phyloP scores from a whole-genome alignment of 1,140 invertebrate species.

The Drosophila virilis region DNA sequence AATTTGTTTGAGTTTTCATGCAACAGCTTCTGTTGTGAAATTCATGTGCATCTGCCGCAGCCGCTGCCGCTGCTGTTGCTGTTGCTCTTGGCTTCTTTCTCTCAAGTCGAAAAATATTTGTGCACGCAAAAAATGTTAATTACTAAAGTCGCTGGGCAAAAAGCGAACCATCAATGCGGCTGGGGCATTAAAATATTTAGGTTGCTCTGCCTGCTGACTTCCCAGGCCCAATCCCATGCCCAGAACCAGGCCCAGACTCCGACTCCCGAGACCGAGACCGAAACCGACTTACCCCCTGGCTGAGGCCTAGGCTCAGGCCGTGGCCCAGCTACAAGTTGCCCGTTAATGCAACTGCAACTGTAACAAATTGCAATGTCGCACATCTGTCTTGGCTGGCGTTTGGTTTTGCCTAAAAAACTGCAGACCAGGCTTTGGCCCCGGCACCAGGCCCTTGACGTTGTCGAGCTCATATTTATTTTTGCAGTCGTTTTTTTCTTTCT shows the following conservation, averaged over 20 bases:
- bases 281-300: slow-evolving; percentile 20
- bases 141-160: slow-evolving; percentile 57
- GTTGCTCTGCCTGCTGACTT: slow-evolving; percentile 55
- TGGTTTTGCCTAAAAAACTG: slow-evolving; percentile 60
- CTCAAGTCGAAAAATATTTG: slow-evolving; percentile 79
- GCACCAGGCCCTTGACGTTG: slow-evolving; percentile 42
- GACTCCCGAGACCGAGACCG: slow-evolving; percentile 7
- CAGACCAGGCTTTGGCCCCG: slow-evolving; percentile 32
- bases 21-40: slow-evolving; percentile 69
- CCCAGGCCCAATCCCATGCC: slow-evolving; percentile 51
- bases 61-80: slow-evolving; percentile 58
- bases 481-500: slow-evolving; percentile 34
- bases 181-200: slow-evolving; percentile 80
- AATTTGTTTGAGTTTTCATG: slow-evolving; percentile 77
- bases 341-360: slow-evolving; percentile 80
- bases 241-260: slow-evolving; percentile 16
- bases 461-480: slow-evolving; percentile 72
- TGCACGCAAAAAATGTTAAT: slow-evolving; percentile 83
- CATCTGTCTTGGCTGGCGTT: slow-evolving; percentile 77
- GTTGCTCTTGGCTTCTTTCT: slow-evolving; percentile 53
- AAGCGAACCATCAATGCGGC: slow-evolving; percentile 78
- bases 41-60: slow-evolving; percentile 66
- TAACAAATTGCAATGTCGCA: slow-evolving; percentile 82
- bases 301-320: slow-evolving; percentile 24
- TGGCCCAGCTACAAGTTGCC: slow-evolving; percentile 38